Base-by-base conservation (phyloP, 92 coral and sea anemone species). In the Parazoanthus swiftii region DNA sequence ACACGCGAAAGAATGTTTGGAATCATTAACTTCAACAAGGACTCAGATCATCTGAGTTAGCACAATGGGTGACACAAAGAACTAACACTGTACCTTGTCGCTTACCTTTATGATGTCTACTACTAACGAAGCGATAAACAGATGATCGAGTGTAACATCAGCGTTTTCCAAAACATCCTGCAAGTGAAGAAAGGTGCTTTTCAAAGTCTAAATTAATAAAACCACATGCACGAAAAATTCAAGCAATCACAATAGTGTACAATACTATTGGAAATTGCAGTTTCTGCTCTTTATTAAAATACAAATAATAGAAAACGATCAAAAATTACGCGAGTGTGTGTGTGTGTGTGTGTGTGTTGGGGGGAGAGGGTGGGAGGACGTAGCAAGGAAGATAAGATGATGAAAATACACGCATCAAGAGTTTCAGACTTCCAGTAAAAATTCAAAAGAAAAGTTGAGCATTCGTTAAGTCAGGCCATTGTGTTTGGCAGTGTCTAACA, bases 101-200 rank as follows among this genome's bases (percentile, higher is more conserved):
- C 87, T 42, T 42, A 84, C 87, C 87, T 71, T 84, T 14, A 84
- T 33, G 1, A 84, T 84, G 67, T 84, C 87, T 46, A 33, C 63
- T 65, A 84, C 87, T 48, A 84, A 21, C 23, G 87, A 84, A 20
- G 87, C 87, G 37, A 84, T 46, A 36, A 84, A 84, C 65, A 84
- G 65, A 44, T 73, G 87, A 44, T 84, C 87, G 26, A 84, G 35
- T 13, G 66, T 71, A 71, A 84, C 87, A 46, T 84, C 87, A 35
- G 66, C 48, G 58, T 84, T 84, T 84, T 84, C 78, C 77, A 84
- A 50, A 36, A 84, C 68, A 73, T 84, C 87, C 87, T 84, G 67
- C 42, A 11, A 80, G 26, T 58, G 14, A 35, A 33, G n/a, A 26
- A 80, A n/a, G 37, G 29, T 78, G 37, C 21, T n/a, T 70, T 70